Conservation (phyloP, 2,797 vertebrate species). For the Hylomyscus alleni region DNA sequence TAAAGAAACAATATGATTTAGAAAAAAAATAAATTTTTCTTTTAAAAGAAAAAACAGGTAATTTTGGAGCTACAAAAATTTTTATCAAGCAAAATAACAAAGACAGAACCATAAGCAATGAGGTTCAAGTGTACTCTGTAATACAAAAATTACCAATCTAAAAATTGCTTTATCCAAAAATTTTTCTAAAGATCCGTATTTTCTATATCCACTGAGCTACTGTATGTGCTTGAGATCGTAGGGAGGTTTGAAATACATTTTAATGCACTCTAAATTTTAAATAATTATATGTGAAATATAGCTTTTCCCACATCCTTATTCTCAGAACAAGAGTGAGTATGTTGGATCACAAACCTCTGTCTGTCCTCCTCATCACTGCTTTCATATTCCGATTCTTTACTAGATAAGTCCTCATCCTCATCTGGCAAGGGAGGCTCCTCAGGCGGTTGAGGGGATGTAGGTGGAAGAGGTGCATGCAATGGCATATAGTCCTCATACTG, state of each 20-base stretch:
- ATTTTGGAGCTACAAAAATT: background rate
- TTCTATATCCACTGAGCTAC: background rate
- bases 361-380: constrained; percentile 96
- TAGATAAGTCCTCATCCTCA: constrained; percentile 93
- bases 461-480: constrained; percentile 90
- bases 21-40: background rate
- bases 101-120: background rate
- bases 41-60: background rate
- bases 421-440: constrained; percentile 95
- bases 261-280: constrained; percentile 16
- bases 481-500: constrained; percentile 93
- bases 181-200: background rate
- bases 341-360: constrained; percentile 90
- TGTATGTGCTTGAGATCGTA: background rate
- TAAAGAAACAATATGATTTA: background rate
- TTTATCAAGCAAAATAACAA: background rate
- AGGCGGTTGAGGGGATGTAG: constrained; percentile 93
- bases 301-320: background rate
- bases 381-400: constrained; percentile 97
- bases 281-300: constrained; percentile 1
- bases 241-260: background rate
- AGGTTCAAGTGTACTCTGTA: background rate
- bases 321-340: background rate
- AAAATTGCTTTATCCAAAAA: constrained; percentile 2
- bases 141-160: background rate